Percentiles rank a stretch among this genome's conserved stretches.
Conservation (phyloP, 2,888 invertebrate species). For the Lycia hirtaria region DNA sequence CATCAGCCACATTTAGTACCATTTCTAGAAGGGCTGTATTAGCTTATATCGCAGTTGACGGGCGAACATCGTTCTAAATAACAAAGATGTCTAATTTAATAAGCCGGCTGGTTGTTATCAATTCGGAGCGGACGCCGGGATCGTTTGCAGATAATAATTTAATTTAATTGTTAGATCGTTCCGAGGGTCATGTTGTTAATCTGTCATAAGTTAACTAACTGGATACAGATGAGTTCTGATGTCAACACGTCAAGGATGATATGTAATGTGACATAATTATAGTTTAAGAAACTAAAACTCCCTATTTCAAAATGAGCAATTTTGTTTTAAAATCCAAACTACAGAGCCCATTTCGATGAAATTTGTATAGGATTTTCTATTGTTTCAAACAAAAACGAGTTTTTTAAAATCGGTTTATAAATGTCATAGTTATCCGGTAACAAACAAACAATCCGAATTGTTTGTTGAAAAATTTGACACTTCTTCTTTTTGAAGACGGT, state of each 20-base stretch:
- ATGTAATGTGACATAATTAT: not conserved
- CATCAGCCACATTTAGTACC: too few relatives aligned
- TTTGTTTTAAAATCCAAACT: too few relatives aligned
- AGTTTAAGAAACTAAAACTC: too few relatives aligned
- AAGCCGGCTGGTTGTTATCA: constrained; percentile 22
- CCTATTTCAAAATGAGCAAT: too few relatives aligned
- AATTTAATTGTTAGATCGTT: constrained; percentile 27
- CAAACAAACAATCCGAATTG: too few relatives aligned
- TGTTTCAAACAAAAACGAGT: too few relatives aligned
- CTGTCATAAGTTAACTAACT: constrained; percentile 20
- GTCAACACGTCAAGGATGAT: not conserved
- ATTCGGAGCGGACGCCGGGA: constrained; percentile 16
- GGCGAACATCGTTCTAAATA: constrained; percentile 29
- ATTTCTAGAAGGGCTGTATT: not conserved
- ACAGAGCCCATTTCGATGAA: too few relatives aligned
- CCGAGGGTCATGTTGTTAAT: constrained; percentile 23
- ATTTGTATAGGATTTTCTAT: too few relatives aligned
- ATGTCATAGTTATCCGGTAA: too few relatives aligned
- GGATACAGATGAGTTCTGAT: not conserved
- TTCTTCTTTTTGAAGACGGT: too few relatives aligned
- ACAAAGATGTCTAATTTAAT: constrained; percentile 27
- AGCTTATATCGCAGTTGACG: constrained; percentile 4
- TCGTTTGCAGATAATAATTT: constrained; percentile 31
- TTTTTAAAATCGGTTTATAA: too few relatives aligned
- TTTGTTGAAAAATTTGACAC: too few relatives aligned